Conservation (phyloP, 2,113 vertebrate genomes). For the Cynoglossus semilaevis region DNA sequence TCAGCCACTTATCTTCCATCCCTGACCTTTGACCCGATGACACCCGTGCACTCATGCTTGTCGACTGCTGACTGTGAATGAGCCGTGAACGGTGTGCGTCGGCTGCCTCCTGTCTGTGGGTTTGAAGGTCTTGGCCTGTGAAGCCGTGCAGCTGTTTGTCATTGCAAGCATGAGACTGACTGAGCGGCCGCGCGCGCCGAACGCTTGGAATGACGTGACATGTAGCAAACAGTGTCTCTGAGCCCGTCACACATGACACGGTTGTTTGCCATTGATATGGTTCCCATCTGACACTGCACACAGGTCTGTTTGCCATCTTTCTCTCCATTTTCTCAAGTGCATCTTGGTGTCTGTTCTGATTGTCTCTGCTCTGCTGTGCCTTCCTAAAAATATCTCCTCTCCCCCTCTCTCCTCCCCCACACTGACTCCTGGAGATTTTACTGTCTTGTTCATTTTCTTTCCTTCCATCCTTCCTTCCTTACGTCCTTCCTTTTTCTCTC, state of each 20-base stretch:
- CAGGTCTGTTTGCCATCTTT: conserved; percentile 60
- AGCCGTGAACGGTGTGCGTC: conserved; percentile 30
- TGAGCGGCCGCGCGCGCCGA: conserved; percentile 57
- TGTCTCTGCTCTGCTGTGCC: conserved; percentile 88
- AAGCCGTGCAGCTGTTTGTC: conserved; percentile 60
- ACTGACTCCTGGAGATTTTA: conserved; percentile 58
- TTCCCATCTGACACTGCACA: conserved; percentile 53
- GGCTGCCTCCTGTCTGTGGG: conserved; percentile 38
- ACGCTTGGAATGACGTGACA: conserved; percentile 66
- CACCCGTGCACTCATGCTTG: conserved; percentile 16
- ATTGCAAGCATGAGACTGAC: conserved; percentile 72
- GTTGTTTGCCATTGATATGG: conserved; percentile 56
- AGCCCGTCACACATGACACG: conserved; percentile 41
- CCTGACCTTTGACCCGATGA: background rate
- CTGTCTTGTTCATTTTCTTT: conserved; percentile 52
- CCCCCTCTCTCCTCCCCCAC: conserved; percentile 69
- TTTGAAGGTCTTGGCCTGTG: conserved; percentile 53
- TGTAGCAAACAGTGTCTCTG: conserved; percentile 52
- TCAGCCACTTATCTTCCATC: conserved; percentile 1
- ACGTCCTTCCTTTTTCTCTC: conserved; percentile 44
- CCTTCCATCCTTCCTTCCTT: conserved; percentile 19
- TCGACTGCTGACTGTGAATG: conserved; percentile 43
- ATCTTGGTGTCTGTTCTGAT: conserved; percentile 81
- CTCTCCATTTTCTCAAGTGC: conserved; percentile 75
- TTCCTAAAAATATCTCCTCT: conserved; percentile 89